Percentiles rank a stretch among this genome's conserved stretches.
These are phyloP conservation scores for Tragelaphus scriptus DNA, from an alignment of 2,113 vertebrate genomes.

Conservation along the genomic window DNA sequence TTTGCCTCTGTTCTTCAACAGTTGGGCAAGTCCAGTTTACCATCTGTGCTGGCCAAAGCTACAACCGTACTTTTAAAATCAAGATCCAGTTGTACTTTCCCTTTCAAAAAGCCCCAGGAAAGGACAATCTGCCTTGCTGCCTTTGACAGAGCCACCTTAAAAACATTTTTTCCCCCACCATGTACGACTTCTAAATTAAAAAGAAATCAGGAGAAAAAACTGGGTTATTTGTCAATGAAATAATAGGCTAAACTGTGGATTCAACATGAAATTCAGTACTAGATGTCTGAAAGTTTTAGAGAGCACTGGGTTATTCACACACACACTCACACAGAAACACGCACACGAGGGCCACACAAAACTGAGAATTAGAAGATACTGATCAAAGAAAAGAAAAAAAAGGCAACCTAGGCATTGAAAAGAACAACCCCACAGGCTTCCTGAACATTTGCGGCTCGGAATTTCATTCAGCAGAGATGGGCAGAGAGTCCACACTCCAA, in stretches of 20 bases:
- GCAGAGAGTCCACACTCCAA: conserved; percentile 66
- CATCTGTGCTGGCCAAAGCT: neutral
- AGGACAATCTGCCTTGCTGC: neutral
- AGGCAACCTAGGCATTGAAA: conserved; percentile 85
- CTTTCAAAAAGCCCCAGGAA: neutral
- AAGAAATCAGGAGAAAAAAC: neutral
- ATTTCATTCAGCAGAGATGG: conserved; percentile 75
- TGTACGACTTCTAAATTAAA: neutral
- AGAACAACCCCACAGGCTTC: conserved; percentile 82
- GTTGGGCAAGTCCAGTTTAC: neutral
- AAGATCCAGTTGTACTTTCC: neutral
- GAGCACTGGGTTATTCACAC: conserved; percentile 65
- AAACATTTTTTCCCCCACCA: neutral
- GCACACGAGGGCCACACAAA: conserved; percentile 15
- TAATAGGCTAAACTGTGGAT: conserved; percentile 66
- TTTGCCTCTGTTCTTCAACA: neutral
- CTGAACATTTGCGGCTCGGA: conserved; percentile 77
- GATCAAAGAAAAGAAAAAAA: conserved; percentile 77
- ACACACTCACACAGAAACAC: conserved; percentile 53
- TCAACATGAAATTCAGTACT: conserved; percentile 54
- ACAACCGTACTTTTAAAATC: neutral
- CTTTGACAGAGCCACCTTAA: neutral
- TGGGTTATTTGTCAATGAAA: conserved; percentile 80
- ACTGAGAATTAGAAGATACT: conserved; percentile 77
- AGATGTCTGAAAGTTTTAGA: conserved; percentile 39